Evolutionary conservation across 2,888 invertebrate species (phyloP).

Genomic region (Flexamia atlantica): DNA sequence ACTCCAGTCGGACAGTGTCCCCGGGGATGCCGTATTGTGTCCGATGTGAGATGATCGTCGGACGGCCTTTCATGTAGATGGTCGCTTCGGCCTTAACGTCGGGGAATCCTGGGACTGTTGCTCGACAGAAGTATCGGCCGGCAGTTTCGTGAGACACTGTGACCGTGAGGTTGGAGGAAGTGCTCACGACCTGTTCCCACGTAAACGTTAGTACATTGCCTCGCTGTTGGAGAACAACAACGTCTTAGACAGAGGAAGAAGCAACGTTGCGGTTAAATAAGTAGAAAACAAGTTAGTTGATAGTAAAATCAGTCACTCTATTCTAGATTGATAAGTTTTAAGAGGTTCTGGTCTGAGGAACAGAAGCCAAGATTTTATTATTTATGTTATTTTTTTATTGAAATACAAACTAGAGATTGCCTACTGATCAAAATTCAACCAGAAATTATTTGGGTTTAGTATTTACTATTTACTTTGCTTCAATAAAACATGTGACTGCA

Average conservation of each 20-base stretch:
- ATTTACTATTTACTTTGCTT: too few relatives aligned
- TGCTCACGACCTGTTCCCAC: slow-evolving; percentile 80
- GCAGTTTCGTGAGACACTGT: slow-evolving; percentile 87
- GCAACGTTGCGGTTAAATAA: slow-evolving; percentile 8
- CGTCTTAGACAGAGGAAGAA: slow-evolving; percentile 34
- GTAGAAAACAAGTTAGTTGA: neutral
- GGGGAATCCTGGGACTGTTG: slow-evolving; percentile 91
- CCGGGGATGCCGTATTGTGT: slow-evolving; percentile 91
- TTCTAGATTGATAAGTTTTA: too few relatives aligned
- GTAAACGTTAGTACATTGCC: slow-evolving; percentile 60
- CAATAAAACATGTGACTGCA: too few relatives aligned
- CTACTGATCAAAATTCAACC: too few relatives aligned
- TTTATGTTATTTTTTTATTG: too few relatives aligned
- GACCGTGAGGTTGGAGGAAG: slow-evolving; percentile 86
- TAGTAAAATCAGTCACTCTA: neutral
- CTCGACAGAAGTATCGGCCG: slow-evolving; percentile 93
- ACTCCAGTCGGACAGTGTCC: slow-evolving; percentile 90
- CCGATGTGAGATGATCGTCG: slow-evolving; percentile 88
- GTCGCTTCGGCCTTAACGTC: slow-evolving; percentile 90
- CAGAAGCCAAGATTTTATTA: too few relatives aligned
- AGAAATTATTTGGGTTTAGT: too few relatives aligned
- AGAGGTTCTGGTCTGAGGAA: too few relatives aligned
- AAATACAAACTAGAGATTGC: too few relatives aligned
- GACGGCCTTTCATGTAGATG: slow-evolving; percentile 88
- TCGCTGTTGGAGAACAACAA: slow-evolving; percentile 54